Evolutionary conservation across 2,113 vertebrate species (phyloP), one percentile per base, ranked within the genome.

Genomic region (Colaptes auratus): DNA sequence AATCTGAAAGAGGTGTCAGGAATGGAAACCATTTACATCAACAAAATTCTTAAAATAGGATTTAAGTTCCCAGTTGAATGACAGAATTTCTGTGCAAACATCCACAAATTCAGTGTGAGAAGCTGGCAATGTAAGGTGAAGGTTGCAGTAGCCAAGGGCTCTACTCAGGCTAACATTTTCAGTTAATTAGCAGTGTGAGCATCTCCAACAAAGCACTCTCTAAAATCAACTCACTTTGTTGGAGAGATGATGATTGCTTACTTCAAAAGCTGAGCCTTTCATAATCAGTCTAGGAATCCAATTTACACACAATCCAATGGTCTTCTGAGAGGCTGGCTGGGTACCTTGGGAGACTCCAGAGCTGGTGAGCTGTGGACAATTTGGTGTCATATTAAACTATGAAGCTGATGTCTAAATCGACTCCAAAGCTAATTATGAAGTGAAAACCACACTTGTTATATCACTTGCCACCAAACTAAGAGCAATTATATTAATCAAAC

Each of bases 401-500:
- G 35, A 63, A 82, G 23, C 12, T 70, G 56, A 55, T 88, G 30
- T 56, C 58, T 91, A 77, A 78, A 67, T 52, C 74, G 35, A 65
- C 28, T 20, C 27, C 39, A 44, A 53, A 56, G 15, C 39, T 71
- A 74, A 70, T 74, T 42, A 65, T n/a, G 20, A 71, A 58, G 30
- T 56, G 46, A 86, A 63, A 90, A 70, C 8, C 30, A 42, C 25
- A 78, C 35, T 53, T 79, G 8, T 82, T 79, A 12, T 66, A 56
- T 73, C 44, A 55, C 70, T 96, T 84, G 56, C 33, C 58, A 85
- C 61, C 30, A 88, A 74, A 84, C 10, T 73, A 80, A 93, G 20
- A 64, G 70, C 39, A 79, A 70, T 94, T 86, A 88, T 86, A 76
- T 86, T 92, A 84, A 93, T 88, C 56, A 70, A 86, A 82, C 44